These are phyloP conservation scores for Eretmocerus hayati DNA, from an alignment of 2,888 invertebrate genomes.

Conservation along the genomic window DNA sequence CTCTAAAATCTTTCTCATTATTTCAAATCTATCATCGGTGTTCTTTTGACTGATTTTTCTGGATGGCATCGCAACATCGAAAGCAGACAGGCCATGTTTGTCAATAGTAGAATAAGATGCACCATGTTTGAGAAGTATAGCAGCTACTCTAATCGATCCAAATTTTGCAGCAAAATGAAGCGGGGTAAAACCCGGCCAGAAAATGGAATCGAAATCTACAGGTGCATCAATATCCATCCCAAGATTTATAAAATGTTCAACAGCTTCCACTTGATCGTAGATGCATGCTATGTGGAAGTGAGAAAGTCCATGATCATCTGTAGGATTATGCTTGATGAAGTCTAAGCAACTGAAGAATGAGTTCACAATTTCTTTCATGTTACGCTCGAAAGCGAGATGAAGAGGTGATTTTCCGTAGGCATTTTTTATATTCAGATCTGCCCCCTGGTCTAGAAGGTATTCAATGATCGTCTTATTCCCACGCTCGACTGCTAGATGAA, in stretches of 20 bases:
- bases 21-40: too few species aligned
- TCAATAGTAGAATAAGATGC: too few species aligned
- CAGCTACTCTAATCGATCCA: too few species aligned
- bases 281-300: slow-evolving; percentile 1
- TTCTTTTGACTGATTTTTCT: too few species aligned
- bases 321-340: not conserved
- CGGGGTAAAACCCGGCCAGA: not conserved
- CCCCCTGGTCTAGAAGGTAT: not conserved
- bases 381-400: not conserved
- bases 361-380: not conserved
- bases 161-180: slow-evolving; percentile 6
- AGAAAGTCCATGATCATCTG: slow-evolving; percentile 1
- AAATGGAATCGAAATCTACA: not conserved
- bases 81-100: too few species aligned
- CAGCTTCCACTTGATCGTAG: not conserved
- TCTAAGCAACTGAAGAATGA: not conserved
- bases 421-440: not conserved
- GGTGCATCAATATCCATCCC: not conserved
- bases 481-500: not conserved
- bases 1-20: too few species aligned
- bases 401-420: not conserved
- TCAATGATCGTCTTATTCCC: not conserved
- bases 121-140: too few species aligned
- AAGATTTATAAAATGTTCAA: not conserved
- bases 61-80: too few species aligned